These are phyloP conservation scores for Porphyrio hochstetteri DNA, from an alignment of 2,113 vertebrate genomes.

Conservation along the genomic window DNA sequence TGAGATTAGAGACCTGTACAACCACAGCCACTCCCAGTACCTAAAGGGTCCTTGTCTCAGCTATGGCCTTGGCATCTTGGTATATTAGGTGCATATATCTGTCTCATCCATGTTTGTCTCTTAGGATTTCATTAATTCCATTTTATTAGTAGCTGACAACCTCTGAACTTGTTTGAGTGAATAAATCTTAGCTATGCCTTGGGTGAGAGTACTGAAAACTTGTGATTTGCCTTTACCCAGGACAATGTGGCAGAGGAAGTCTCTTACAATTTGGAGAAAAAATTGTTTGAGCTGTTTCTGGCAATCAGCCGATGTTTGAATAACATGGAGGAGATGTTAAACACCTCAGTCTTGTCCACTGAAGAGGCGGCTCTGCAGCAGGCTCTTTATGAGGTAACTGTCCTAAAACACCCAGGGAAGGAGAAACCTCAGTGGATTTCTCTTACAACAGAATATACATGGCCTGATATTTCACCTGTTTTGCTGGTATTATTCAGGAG, in stretches of 20 bases:
- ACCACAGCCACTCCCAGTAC: not conserved
- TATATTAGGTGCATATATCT: not conserved
- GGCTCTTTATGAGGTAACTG: slow-evolving; percentile 77
- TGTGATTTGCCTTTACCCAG: slow-evolving; percentile 58
- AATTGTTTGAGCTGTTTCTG: slow-evolving; percentile 81
- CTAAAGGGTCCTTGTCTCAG: not conserved
- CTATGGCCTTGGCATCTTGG: not conserved
- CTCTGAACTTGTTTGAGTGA: rapidly evolving
- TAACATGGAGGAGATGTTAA: slow-evolving; percentile 76
- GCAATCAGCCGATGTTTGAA: slow-evolving; percentile 77
- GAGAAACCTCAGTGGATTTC: not conserved
- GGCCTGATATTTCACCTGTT: not conserved
- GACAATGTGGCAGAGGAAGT: slow-evolving; percentile 53
- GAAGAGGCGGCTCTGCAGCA: slow-evolving; percentile 72
- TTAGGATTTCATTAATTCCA: not conserved
- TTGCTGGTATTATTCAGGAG: not conserved
- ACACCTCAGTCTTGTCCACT: slow-evolving; percentile 25
- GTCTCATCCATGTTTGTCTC: not conserved
- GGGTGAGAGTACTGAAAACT: not conserved
- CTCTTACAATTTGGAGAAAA: slow-evolving; percentile 74
- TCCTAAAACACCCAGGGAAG: not conserved
- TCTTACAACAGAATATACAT: not conserved
- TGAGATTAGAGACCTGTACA: not conserved
- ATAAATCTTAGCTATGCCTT: not conserved
- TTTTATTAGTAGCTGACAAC: not conserved